phyloP scores from a whole-genome alignment of 2,888 invertebrate species.

The Congeria kusceri region DNA sequence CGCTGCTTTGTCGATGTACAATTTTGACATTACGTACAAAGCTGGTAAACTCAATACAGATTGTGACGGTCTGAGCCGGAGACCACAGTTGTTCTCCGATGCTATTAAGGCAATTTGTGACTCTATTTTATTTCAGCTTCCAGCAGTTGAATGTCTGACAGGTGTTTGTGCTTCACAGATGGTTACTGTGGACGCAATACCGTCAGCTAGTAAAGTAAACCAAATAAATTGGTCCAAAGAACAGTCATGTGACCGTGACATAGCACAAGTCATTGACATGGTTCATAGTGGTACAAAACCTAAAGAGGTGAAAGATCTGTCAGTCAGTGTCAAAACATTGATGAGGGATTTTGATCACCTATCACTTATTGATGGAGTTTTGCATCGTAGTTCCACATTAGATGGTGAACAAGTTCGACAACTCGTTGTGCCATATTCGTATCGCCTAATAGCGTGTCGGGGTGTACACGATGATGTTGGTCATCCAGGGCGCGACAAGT shows the following conservation, averaged over 20 bases:
- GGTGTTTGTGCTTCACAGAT: not conserved
- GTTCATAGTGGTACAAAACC: constrained; percentile 12
- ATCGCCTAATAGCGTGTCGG: constrained; percentile 4
- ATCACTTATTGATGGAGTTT: constrained; percentile 8
- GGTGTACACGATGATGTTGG: constrained; percentile 24
- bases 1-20: constrained; percentile 40
- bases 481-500: constrained; percentile 38
- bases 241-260: constrained; percentile 3
- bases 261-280: constrained; percentile 3
- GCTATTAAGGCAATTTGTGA: constrained; percentile 25
- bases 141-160: constrained; percentile 4
- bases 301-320: not conserved
- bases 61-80: constrained; percentile 34
- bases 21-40: constrained; percentile 31
- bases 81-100: constrained; percentile 10
- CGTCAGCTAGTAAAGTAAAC: not conserved
- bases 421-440: not conserved
- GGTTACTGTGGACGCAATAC: not conserved
- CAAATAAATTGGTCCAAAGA: not conserved
- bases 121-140: not conserved
- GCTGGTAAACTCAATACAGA: constrained; percentile 34
- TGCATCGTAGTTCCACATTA: constrained; percentile 3
- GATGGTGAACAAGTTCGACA: constrained; percentile 14
- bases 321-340: not conserved
- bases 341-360: constrained; percentile 1